Percentiles rank a stretch among this genome's conserved stretches.
These are phyloP conservation scores for Neoarius graeffei DNA, from an alignment of 2,113 vertebrate genomes.

Conservation along the genomic window DNA sequence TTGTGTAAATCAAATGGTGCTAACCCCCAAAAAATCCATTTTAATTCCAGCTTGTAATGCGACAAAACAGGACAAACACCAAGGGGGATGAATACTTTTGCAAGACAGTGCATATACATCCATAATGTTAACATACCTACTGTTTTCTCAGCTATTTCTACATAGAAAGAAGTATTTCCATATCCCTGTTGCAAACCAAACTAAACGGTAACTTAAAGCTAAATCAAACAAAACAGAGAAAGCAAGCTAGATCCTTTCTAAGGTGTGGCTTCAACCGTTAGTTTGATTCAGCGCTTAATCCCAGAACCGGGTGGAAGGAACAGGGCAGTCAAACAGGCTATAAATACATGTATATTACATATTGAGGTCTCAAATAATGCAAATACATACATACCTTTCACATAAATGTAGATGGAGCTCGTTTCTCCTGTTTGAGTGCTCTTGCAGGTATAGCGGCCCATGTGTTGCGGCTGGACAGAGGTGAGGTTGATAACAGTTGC, in stretches of 20 bases:
- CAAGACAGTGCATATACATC: not conserved
- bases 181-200: not conserved
- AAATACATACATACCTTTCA: conserved; percentile 66
- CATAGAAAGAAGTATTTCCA: not conserved
- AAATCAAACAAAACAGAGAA: conserved; percentile 9
- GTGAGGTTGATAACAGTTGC: conserved; percentile 54
- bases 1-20: too few relatives aligned
- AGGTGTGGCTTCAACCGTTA: conserved; percentile 27
- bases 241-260: not conserved
- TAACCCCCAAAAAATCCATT: too few relatives aligned
- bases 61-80: too few relatives aligned
- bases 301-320: conserved; percentile 14
- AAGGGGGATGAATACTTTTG: too few relatives aligned
- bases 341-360: not conserved
- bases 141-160: not conserved
- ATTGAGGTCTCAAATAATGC: not conserved
- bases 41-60: too few relatives aligned
- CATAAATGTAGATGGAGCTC: conserved; percentile 73
- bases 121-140: not conserved
- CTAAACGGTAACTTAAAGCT: conserved; percentile 1
- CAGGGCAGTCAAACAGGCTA: not conserved
- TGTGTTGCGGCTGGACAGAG: conserved; percentile 62
- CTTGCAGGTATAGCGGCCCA: conserved; percentile 72
- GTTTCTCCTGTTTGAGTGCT: conserved; percentile 65
- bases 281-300: conserved; percentile 22